Conservation (phyloP, 2,113 vertebrate genomes). For the Morone saxatilis region DNA sequence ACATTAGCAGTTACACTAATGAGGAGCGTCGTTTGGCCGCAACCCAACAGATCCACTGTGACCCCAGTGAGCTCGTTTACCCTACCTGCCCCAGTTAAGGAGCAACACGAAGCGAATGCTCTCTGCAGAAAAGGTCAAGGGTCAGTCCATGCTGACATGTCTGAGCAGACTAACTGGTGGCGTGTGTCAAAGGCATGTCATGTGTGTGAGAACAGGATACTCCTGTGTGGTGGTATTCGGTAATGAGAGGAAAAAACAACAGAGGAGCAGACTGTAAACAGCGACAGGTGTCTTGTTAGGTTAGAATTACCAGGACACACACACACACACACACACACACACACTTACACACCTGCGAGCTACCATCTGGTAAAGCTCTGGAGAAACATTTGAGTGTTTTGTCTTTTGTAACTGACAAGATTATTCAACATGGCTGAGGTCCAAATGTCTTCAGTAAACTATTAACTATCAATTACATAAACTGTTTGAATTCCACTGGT, state of each 20-base stretch:
- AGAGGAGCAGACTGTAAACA: constrained; percentile 71
- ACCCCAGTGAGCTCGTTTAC: constrained; percentile 67
- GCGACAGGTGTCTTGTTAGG: constrained; percentile 77
- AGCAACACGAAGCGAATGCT: constrained; percentile 75
- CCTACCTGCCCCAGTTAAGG: constrained; percentile 65
- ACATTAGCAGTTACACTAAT: constrained; percentile 53
- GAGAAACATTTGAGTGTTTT: constrained; percentile 61
- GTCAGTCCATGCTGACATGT: constrained; percentile 70
- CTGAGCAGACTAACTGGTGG: constrained; percentile 49
- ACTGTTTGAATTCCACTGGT: constrained; percentile 1
- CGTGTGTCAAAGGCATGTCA: constrained; percentile 50
- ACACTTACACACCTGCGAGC: constrained; percentile 47
- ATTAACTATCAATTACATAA: constrained; percentile 41
- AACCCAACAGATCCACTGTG: constrained; percentile 51
- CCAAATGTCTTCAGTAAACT: constrained; percentile 32
- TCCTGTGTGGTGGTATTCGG: constrained; percentile 68
- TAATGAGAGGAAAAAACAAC: constrained; percentile 81
- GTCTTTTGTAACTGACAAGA: constrained; percentile 66
- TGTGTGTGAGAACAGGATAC: constrained; percentile 56
- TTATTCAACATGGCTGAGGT: constrained; percentile 16
- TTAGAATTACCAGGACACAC: constrained; percentile 48
- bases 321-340: constrained; percentile 21
- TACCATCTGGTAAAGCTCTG: constrained; percentile 70
- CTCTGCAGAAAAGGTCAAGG: constrained; percentile 65
- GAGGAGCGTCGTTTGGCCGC: constrained; percentile 49